Conservation (phyloP, 2,113 vertebrate genomes). For the Saimiri boliviensis region DNA sequence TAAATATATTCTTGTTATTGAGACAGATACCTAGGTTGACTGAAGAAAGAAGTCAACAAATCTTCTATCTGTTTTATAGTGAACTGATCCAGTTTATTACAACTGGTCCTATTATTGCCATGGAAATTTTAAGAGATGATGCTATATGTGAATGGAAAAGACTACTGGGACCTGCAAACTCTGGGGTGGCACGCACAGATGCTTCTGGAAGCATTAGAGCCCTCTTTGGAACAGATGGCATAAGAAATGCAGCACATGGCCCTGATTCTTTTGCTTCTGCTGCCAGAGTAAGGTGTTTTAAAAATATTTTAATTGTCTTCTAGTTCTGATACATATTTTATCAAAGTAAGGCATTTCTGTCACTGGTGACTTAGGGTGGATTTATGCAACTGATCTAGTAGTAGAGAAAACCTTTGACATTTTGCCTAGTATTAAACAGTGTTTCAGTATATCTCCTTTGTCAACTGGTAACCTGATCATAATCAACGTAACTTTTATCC, state of each 20-base stretch:
- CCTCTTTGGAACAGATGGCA: conserved; percentile 88
- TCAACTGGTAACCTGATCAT: not conserved
- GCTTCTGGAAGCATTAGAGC: conserved; percentile 86
- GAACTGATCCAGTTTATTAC: conserved; percentile 92
- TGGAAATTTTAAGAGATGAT: conserved; percentile 95
- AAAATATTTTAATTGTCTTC: not conserved
- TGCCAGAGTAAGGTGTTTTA: conserved; percentile 89
- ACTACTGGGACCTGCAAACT: conserved; percentile 90
- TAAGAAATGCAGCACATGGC: conserved; percentile 91
- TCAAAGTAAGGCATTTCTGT: not conserved
- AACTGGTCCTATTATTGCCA: conserved; percentile 92
- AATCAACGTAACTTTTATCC: not conserved
- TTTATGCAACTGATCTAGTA: not conserved
- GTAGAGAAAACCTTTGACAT: not conserved
- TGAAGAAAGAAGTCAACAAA: not conserved
- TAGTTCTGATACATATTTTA: conserved; percentile 6
- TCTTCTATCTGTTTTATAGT: conserved; percentile 81
- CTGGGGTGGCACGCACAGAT: conserved; percentile 84
- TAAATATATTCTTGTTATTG: not conserved
- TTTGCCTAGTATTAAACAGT: not conserved
- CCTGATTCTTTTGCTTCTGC: conserved; percentile 93
- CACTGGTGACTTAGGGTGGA: not conserved
- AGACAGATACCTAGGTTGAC: not conserved
- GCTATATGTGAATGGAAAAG: conserved; percentile 91
- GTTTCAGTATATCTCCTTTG: not conserved